Evolutionary conservation across 2,797 vertebrate species (phyloP).

Genomic region (Paguma larvata): DNA sequence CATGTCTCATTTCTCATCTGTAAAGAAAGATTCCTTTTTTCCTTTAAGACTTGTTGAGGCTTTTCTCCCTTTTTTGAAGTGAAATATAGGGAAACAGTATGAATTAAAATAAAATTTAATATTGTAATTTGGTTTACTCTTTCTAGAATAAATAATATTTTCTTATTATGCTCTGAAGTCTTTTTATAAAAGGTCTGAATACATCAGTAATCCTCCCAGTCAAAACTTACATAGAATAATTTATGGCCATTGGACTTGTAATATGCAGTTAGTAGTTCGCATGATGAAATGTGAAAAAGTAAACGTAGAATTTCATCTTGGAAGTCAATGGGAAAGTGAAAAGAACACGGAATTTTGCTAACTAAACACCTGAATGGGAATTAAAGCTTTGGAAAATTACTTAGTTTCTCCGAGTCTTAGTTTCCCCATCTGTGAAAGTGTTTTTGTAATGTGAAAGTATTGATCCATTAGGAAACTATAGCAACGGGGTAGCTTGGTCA

Average conservation of each 20-base stretch:
- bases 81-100: neutral
- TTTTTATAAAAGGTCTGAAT: neutral
- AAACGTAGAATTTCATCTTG: neutral
- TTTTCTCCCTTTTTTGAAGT: neutral
- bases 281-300: neutral
- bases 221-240: neutral
- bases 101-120: neutral
- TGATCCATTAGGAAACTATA: neutral
- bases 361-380: neutral
- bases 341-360: neutral
- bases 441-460: neutral
- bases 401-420: neutral
- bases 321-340: neutral
- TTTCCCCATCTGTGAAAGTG: conserved; percentile 1
- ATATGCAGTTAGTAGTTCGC: neutral
- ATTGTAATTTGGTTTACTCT: neutral
- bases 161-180: neutral
- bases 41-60: neutral
- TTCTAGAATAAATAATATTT: neutral
- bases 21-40: neutral
- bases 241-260: neutral
- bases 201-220: neutral
- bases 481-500: neutral
- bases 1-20: neutral
- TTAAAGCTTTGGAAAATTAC: neutral